Evolutionary conservation across 2,888 invertebrate genomes (phyloP).

Genomic region (Amblyjoppa proteus): DNA sequence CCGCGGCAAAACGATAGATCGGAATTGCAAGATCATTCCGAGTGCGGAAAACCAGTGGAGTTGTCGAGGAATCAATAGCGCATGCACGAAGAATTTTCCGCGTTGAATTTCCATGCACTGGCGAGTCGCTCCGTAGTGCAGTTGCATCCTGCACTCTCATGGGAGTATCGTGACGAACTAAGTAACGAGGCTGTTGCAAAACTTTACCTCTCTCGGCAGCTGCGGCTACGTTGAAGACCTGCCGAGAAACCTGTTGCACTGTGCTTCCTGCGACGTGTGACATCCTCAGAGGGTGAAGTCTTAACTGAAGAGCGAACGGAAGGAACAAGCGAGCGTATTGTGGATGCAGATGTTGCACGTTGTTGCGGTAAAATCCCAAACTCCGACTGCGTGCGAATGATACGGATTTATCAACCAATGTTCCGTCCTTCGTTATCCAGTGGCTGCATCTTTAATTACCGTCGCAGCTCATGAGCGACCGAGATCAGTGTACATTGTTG

Average conservation of each 20-base stretch:
- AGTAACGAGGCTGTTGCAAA: constrained; percentile 47
- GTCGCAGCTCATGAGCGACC: background rate
- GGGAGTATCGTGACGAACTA: constrained; percentile 42
- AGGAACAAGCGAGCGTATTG: constrained; percentile 7
- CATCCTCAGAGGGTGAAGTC: constrained; percentile 64
- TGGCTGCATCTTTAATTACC: background rate
- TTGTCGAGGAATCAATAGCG: background rate
- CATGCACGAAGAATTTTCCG: background rate
- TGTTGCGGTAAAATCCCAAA: constrained; percentile 12
- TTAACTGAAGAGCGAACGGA: background rate
- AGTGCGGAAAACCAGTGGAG: background rate
- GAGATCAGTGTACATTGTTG: background rate
- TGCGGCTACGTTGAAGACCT: constrained; percentile 53
- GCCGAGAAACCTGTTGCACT: constrained; percentile 76
- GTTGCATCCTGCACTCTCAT: constrained; percentile 6
- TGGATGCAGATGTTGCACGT: constrained; percentile 8
- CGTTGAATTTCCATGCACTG: background rate
- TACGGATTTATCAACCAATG: background rate
- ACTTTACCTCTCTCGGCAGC: constrained; percentile 48
- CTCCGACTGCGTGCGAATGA: background rate
- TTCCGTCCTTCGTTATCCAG: background rate
- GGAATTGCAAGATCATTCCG: background rate
- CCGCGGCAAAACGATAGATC: background rate
- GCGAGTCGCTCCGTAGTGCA: background rate
- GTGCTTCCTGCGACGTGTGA: constrained; percentile 66